A percentile compares a stretch with the other conserved stretches of the same genome.
Evolutionary conservation across 2,797 vertebrate species (phyloP).

Genomic region (Mormyrus proboscirostris): DNA sequence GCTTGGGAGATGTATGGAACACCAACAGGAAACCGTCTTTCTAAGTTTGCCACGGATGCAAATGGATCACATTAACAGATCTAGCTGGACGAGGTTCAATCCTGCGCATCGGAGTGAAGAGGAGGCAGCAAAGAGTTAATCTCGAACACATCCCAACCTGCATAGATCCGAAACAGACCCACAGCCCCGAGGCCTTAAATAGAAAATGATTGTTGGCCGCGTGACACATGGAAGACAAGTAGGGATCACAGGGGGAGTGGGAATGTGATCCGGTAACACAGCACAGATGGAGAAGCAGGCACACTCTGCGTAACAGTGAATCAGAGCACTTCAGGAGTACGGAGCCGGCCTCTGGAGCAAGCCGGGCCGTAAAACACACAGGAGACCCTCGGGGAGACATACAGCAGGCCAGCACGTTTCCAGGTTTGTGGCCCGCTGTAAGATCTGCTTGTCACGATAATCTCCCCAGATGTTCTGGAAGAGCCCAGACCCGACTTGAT

Average conservation of each 20-base stretch:
- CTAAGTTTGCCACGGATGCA: neutral
- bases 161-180: neutral
- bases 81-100: neutral
- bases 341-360: neutral
- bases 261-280: neutral
- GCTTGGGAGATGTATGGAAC: neutral
- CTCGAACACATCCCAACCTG: neutral
- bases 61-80: slow-evolving; percentile 16
- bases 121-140: neutral
- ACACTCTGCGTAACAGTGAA: neutral
- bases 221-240: neutral
- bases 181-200: neutral
- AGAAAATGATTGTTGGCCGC: neutral
- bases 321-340: neutral
- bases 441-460: neutral
- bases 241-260: neutral
- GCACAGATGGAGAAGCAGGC: neutral
- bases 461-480: slow-evolving; percentile 11
- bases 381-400: neutral
- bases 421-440: neutral
- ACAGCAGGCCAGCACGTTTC: neutral
- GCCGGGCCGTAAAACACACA: neutral
- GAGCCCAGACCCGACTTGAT: neutral
- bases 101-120: slow-evolving; percentile 26
- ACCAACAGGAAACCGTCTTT: neutral